Evolutionary conservation across 2,113 vertebrate species (phyloP), one percentile per base, ranked within the genome.

Genomic region (Actinemys pallida): DNA sequence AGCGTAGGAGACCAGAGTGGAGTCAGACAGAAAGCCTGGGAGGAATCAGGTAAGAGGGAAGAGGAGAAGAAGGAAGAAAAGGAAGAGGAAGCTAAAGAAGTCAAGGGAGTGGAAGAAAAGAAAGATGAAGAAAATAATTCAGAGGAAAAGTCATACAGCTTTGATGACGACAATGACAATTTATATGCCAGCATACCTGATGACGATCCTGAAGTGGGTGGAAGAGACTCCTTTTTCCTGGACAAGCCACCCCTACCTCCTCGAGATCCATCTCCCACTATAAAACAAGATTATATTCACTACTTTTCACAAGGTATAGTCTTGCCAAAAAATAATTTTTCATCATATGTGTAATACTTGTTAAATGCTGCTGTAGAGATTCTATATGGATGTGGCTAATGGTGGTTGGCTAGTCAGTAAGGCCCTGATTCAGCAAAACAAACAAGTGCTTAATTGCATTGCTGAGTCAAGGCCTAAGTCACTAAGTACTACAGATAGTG

Each of bases 221-320:
- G 84, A 49, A 93, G n/a, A 93, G 52, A 81, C 20, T 20, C 3
- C 3, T 86, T 86, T 45, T 4, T 22, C 22, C 75, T 72, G 90
- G 98, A 97, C 90, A 97, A 98, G 84, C 99, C 99, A 3, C 99
- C 99, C 5, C 97, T 96, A 6, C 99, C 98, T 3, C 99, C 99
- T 11, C 97, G 98, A 90, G 98, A 98, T 13, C 94, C 95, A 12
- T 82, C 87, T 92, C 91, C 96, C 78, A 83, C 95, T 14, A 56
- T 75, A 57, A 98, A 88, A 78, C 97, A 97, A 75, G 94, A 97
- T 10, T 59, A 89, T 10, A 94, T 97, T 20, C 97, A 96, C 42
- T 95, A 83, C 91, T 97, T 98, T 3, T 94, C 96, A 19, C 98
- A 98, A 98, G 99, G 99, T 99, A 98, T 0, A 14, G 20, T 88